Evolutionary conservation across 2,113 vertebrate species (phyloP), one percentile per base, ranked within the genome.

Genomic region (Willisornis vidua): DNA sequence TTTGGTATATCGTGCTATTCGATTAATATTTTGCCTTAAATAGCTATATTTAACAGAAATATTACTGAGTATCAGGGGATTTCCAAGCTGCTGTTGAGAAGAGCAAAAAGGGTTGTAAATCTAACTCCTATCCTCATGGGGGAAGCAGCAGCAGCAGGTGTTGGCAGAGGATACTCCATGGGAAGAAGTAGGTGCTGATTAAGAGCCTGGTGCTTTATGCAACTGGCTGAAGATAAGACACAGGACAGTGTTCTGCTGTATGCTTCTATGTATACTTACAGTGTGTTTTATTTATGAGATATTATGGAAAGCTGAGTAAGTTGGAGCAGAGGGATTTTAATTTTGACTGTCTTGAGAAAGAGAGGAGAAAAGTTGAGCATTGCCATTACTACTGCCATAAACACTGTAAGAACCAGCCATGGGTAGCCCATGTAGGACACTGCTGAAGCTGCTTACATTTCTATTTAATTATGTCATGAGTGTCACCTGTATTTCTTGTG

Each of bases 201-300:
- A 52, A 48, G 31, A 23, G 6, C 22, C 19, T 73, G 22, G 15
- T 68, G 13, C n/a, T 85, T 67, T 67, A n/a, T 48, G 52, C 31
- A 46, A 2, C 17, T 19, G 23, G 4, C 16, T 84, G 26, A 76
- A 89, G 25, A 23, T 37, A 58, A 25, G 35, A 63, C 37, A 61
- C 8, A 68, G 35, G 18, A 12, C 72, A 61, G 7, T 15, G 11
- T 59, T 79, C 75, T 8, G 4, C 35, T 80, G 13, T 28, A 14
- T 49, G 26, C 0, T 0, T 54, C 39, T 59, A 7, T 76, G 19
- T 54, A 41, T 68, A 7, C 3, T 68, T 37, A 28, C 0, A 2
- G 4, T 45, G 26, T 80, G 8, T 73, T 46, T 80, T 35, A 20
- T 46, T 79, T 55, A 24, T 63, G 49, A 26, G 14, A 7, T 35